Conservation (phyloP, 2,113 vertebrate genomes). For the Caretta caretta region DNA sequence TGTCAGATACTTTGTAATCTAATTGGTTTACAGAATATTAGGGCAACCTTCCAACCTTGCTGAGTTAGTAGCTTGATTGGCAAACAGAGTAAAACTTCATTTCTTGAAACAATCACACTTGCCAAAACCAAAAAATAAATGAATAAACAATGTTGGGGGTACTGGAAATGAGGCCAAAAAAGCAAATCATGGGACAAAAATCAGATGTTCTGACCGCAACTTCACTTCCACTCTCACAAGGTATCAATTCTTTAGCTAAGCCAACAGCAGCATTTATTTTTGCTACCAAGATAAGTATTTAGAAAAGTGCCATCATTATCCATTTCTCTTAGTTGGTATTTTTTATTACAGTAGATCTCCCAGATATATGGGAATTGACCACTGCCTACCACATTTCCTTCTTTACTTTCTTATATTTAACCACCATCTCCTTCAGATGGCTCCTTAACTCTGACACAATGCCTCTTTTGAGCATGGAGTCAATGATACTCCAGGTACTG, state of each 20-base stretch:
- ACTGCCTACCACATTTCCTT: background rate
- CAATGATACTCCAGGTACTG: background rate
- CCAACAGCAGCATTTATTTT: background rate
- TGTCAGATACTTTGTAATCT: conserved; percentile 27
- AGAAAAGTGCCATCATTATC: background rate
- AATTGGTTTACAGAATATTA: background rate
- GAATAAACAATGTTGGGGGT: conserved; percentile 21
- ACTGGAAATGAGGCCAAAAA: conserved; percentile 15
- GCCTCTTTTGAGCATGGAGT: background rate
- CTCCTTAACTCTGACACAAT: background rate
- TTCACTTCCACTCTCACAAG: conserved; percentile 14
- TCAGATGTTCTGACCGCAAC: background rate
- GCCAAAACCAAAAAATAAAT: conserved; percentile 50
- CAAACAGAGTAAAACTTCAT: background rate
- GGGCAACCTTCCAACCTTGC: background rate
- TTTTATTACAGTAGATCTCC: background rate
- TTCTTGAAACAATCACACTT: conserved; percentile 9
- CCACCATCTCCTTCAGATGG: background rate
- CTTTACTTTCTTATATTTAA: background rate
- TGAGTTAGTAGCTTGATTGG: conserved; percentile 36
- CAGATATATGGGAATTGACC: background rate
- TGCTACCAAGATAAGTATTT: background rate
- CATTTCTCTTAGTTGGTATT: background rate
- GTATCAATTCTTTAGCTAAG: background rate
- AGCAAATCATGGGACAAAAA: conserved; percentile 20